Conservation (phyloP, 2,797 vertebrate species). For the Enteromius trimaculatus region DNA sequence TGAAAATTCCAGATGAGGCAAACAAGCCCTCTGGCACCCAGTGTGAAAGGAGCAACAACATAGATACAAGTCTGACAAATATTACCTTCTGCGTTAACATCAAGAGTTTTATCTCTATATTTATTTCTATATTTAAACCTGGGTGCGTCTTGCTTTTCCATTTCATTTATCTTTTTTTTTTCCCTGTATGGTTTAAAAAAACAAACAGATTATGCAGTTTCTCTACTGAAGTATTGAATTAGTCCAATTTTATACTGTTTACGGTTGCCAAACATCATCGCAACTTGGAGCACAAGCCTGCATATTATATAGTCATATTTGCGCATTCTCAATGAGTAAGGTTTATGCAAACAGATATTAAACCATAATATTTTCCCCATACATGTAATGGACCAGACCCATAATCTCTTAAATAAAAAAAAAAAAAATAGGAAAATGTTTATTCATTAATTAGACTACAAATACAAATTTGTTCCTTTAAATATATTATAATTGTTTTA, state of each 20-base stretch:
- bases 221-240: neutral
- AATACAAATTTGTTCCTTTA: neutral
- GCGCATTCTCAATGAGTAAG: neutral
- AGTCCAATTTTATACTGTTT: neutral
- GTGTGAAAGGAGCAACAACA: neutral
- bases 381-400: too few species aligned
- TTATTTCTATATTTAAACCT: too few species aligned
- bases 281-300: neutral
- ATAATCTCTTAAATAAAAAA: too few species aligned
- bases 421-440: too few species aligned
- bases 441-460: too few species aligned
- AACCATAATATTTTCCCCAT: neutral
- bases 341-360: neutral
- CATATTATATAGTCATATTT: neutral
- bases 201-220: neutral
- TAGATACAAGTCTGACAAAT: neutral
- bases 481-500: neutral
- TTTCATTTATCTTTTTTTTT: neutral
- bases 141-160: too few species aligned
- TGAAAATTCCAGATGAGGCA: neutral
- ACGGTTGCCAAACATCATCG: neutral
- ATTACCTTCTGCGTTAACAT: neutral
- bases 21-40: neutral
- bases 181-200: neutral
- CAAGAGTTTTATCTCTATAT: neutral